Conservation (phyloP, 2,797 vertebrate species). For the Phataginus tetradactyla region DNA sequence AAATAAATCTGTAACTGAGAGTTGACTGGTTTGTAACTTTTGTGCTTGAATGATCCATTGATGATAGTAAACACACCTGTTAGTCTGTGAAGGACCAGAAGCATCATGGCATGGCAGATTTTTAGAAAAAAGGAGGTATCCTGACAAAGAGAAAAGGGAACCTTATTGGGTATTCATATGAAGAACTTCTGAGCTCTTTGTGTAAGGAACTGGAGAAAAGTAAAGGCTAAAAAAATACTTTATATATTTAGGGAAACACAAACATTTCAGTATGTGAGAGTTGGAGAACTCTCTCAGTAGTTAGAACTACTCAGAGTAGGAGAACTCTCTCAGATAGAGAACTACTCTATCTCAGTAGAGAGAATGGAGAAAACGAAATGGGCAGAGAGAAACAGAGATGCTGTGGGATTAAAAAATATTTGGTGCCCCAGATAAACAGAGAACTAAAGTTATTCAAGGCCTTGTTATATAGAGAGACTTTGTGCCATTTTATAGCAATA, state of each 20-base stretch:
- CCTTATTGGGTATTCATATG: neutral
- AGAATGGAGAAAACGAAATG: slow-evolving; percentile 27
- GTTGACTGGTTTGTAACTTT: slow-evolving; percentile 76
- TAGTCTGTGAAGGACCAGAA: slow-evolving; percentile 45
- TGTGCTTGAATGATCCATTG: slow-evolving; percentile 73
- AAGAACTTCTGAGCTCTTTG: neutral
- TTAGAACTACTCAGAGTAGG: no score
- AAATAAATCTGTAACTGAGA: slow-evolving; percentile 79
- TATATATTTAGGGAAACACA: neutral
- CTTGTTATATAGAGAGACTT: slow-evolving; percentile 16
- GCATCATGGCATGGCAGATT: neutral
- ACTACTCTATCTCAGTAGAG: no score
- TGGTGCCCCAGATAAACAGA: slow-evolving; percentile 44
- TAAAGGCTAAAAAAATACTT: slow-evolving; percentile 6
- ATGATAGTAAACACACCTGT: slow-evolving; percentile 63
- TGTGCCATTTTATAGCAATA: slow-evolving; percentile 60
- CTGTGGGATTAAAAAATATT: neutral
- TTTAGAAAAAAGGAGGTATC: neutral
- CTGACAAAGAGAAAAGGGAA: neutral
- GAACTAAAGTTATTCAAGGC: slow-evolving; percentile 20
- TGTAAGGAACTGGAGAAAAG: neutral
- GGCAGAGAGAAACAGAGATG: neutral
- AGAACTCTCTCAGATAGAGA: no score
- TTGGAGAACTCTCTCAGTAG: no score
- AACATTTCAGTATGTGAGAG: neutral